phyloP scores from a whole-genome alignment of 1,140 invertebrate genomes.

The Trichomalopsis sarcophagae region DNA sequence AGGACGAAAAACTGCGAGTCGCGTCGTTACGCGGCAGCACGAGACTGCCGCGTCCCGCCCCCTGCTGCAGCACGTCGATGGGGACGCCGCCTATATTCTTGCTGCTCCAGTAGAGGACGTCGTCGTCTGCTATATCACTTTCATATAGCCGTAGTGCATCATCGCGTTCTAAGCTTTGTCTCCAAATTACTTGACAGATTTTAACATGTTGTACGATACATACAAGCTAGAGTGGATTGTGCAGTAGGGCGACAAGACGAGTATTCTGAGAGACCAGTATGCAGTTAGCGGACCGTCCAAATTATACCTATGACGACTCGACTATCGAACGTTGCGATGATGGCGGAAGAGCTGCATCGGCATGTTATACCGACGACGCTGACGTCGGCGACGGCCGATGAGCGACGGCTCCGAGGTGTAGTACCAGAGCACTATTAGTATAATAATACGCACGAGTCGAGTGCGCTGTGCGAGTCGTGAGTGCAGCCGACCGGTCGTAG shows the following conservation, averaged over 20 bases:
- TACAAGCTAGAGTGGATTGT: no score
- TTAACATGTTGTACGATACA: no score
- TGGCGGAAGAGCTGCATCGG: not conserved
- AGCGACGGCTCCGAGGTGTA: not conserved
- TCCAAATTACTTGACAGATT: no score
- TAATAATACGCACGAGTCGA: not conserved
- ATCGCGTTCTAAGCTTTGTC: no score
- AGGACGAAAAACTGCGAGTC: conserved; percentile 3
- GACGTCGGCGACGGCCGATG: no score
- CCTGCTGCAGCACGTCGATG: not conserved
- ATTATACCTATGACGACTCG: no score
- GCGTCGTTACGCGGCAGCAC: conserved; percentile 44
- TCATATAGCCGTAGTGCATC: not conserved
- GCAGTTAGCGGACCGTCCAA: no score
- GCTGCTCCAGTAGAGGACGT: not conserved
- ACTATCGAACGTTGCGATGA: not conserved
- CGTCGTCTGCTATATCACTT: not conserved
- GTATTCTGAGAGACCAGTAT: not conserved
- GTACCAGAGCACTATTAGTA: not conserved
- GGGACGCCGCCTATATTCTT: not conserved
- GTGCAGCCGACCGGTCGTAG: not conserved
- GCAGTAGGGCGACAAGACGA: not conserved
- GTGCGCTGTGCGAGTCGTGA: not conserved
- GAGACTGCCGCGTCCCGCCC: not conserved
- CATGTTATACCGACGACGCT: no score